Base-by-base conservation (phyloP, 2,888 invertebrate genomes). In the Tortrix viridana region DNA sequence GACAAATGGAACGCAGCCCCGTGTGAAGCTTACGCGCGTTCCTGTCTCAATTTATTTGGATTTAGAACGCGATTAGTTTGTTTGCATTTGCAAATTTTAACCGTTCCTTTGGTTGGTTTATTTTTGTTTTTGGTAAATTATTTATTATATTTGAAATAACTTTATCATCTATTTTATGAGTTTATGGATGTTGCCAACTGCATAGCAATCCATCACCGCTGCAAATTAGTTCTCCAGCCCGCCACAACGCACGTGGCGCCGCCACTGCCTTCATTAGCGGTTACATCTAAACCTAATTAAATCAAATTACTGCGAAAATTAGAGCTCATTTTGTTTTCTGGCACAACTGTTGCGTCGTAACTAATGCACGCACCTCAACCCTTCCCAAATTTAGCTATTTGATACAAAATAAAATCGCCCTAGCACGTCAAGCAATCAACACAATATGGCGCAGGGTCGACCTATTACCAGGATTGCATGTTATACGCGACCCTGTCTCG, bases 181-280 rank as follows among this genome's bases (percentile, higher is more conserved):
- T 3, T 32, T 32, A 1, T 49, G 73, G 65, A 76, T 73, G 73
- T 72, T 65, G 67, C 65, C 68, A 66, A 67, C 73, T 71, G 74
- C 76, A 71, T 67, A 69, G 84, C 82, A 82, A 90, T 89, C 87
- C 87, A 89, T 90, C 90, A 89, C 81, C 65, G 72, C 71, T 75
- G 77, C 77, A 84, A 86, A 90, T 89, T 90, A 87, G 89, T 89
- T 87, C 85, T 79, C 82, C 80, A 80, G 73, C 76, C 75, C 69
- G 79, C 88, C 90, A 77, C 90, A 82, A 76, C 71, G 79, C 85
- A 76, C 75, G 76, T 84, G 86, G 87, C 88, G 81, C 84, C 88
- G 81, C 84, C 85, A 88, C 83, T 82, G 86, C 84, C 74, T 86
- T 90, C 90, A 89, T 90, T 90, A 90, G 91, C 74, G 89, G 89